Evolutionary conservation across 1,140 invertebrate species (phyloP), one percentile per base, ranked within the genome.

Genomic region (Drosophila nigromelanica): DNA sequence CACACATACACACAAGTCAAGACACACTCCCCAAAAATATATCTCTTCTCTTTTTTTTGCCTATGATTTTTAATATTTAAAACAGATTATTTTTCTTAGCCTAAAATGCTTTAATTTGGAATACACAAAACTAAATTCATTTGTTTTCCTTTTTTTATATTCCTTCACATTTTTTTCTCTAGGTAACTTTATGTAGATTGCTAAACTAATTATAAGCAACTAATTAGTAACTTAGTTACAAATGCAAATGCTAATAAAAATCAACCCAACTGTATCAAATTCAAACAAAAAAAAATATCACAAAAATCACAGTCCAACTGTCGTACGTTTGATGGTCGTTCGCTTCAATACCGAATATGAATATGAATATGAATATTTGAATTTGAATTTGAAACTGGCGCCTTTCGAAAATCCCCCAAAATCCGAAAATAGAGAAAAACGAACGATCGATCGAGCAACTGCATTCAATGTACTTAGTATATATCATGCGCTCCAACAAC

Each of bases 131-230:
- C 76, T 82, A 78, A 89, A 82, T 87, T 87, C 35, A 47, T 77
- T 82, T 72, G 35, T 77, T 60, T 60, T 73, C 61, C 71, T 80
- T 67, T 54, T 75, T 83, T 75, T 66, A 73, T 71, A 89, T 86
- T 78, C 79, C 71, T 51, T 64, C 60, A 85, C 62, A 56, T 33
- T 81, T 90, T 75, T 78, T 87, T 90, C 90, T 89, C 76, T 91
- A 91, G 89, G 90, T 91, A 91, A 91, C 82, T 91, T 91, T 91
- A 91, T 91, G 90, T 91, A 91, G 86, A 83, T 78, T 91, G 85
- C 85, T 91, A 86, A 78, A 60, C 50, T 85, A 70, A 56, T 62
- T 81, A 74, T 66, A 80, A 85, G 71, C 61, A 62, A 39, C 61
- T 47, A 50, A 24, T 42, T 87, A 86, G 85, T 80, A 83, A 90